These are phyloP conservation scores for Ypsolopha sequella DNA, from an alignment of 2,888 invertebrate genomes.

Conservation along the genomic window DNA sequence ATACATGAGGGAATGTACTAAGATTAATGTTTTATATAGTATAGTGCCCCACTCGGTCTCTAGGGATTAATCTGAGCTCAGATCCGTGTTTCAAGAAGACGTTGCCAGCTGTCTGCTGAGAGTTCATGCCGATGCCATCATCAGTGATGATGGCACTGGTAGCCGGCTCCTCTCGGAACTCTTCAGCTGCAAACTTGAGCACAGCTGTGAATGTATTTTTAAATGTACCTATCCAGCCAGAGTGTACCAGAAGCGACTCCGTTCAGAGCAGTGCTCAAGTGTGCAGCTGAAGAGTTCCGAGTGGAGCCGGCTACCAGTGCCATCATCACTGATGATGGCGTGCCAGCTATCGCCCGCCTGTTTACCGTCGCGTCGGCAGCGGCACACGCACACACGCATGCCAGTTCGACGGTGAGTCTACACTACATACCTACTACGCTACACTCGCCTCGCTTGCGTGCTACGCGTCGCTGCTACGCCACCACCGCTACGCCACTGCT, in stretches of 20 bases:
- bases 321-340: conserved; percentile 99
- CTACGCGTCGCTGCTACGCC: too few species aligned
- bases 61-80: conserved; percentile 94
- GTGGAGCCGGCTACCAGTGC: conserved; percentile 99
- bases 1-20: conserved; percentile 12
- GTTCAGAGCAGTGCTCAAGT: conserved; percentile 98
- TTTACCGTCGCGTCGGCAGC: too few species aligned
- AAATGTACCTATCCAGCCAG: too few species aligned
- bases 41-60: conserved; percentile 90
- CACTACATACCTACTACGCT: too few species aligned
- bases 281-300: conserved; percentile 99
- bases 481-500: too few species aligned
- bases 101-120: conserved; percentile 97
- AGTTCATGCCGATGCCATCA: conserved; percentile 99
- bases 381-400: too few species aligned
- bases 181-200: conserved; percentile 98
- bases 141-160: conserved; percentile 99
- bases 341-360: too few species aligned
- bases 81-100: conserved; percentile 98
- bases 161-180: conserved; percentile 97
- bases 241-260: too few species aligned
- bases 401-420: too few species aligned
- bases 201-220: conserved; percentile 99
- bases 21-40: conserved; percentile 21
- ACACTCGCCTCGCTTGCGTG: too few species aligned